Evolutionary conservation across 2,797 vertebrate species (phyloP).

Genomic region (Molossus molossus): DNA sequence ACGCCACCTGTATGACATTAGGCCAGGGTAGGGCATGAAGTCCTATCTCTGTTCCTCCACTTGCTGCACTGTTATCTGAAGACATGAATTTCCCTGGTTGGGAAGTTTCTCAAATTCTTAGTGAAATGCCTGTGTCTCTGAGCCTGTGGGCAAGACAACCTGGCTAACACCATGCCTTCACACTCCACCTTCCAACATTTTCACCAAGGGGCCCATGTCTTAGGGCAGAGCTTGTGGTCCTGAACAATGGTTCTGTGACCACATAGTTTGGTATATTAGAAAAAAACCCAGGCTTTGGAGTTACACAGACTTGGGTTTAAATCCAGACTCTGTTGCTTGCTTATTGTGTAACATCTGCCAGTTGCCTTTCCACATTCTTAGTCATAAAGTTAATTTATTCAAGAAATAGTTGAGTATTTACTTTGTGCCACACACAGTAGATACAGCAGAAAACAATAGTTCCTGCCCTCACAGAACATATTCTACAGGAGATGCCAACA

Average conservation of each 20-base stretch:
- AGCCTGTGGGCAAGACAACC: background rate
- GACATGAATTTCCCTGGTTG: background rate
- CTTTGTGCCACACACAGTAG: background rate
- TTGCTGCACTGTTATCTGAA: constrained; percentile 9
- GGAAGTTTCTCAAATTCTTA: background rate
- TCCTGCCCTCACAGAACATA: background rate
- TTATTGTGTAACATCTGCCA: background rate
- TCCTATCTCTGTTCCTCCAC: background rate
- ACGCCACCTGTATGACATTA: background rate
- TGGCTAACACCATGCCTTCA: background rate
- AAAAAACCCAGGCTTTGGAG: background rate
- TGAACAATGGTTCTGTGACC: background rate
- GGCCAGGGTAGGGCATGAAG: background rate
- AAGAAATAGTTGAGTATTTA: constrained; percentile 4
- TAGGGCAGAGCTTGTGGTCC: background rate
- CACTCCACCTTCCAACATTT: background rate
- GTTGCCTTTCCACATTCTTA: constrained; percentile 6
- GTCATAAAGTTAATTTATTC: constrained; percentile 29
- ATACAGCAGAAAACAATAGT: background rate
- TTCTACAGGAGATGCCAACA: background rate
- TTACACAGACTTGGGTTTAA: constrained; percentile 32
- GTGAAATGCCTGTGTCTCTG: constrained; percentile 9
- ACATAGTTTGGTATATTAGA: background rate
- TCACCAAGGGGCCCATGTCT: background rate
- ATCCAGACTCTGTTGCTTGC: constrained; percentile 1